Percentiles rank a stretch among this genome's conserved stretches.
Evolutionary conservation across 2,888 invertebrate species (phyloP).

Genomic region (Acronicta alni): DNA sequence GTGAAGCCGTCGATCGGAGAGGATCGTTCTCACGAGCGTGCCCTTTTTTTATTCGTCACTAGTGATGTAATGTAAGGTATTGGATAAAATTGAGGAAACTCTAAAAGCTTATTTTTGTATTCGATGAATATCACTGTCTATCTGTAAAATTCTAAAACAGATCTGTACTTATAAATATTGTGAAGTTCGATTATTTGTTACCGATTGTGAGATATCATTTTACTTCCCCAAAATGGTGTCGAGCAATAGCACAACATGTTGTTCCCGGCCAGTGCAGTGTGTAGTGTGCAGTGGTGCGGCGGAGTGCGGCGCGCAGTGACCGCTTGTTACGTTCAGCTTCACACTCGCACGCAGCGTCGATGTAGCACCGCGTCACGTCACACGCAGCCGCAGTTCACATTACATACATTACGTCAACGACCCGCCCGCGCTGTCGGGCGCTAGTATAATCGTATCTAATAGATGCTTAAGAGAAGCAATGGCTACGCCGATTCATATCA

Average conservation of each 20-base stretch:
- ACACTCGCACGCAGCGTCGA: constrained; percentile 49
- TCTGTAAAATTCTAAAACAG: constrained; percentile 83
- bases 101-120: constrained; percentile 89
- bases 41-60: constrained; percentile 81
- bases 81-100: constrained; percentile 86
- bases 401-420: constrained; percentile 69
- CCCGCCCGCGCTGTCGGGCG: constrained; percentile 76
- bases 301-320: constrained; percentile 68
- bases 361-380: constrained; percentile 53
- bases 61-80: constrained; percentile 85
- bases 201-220: constrained; percentile 83
- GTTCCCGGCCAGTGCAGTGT: constrained; percentile 78
- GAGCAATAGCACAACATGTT: constrained; percentile 71
- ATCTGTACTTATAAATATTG: constrained; percentile 71
- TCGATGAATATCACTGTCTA: constrained; percentile 84
- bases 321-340: constrained; percentile 71
- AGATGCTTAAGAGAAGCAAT: constrained; percentile 85
- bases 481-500: constrained; percentile 88
- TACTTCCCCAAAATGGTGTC: constrained; percentile 85
- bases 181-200: constrained; percentile 64
- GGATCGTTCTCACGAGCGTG: constrained; percentile 81
- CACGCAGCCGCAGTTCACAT: constrained; percentile 59
- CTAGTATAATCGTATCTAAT: constrained; percentile 84
- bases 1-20: constrained; percentile 76
- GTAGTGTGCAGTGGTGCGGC: constrained; percentile 47